Conservation (phyloP, 2,797 vertebrate species). For the Pipistrellus kuhlii region DNA sequence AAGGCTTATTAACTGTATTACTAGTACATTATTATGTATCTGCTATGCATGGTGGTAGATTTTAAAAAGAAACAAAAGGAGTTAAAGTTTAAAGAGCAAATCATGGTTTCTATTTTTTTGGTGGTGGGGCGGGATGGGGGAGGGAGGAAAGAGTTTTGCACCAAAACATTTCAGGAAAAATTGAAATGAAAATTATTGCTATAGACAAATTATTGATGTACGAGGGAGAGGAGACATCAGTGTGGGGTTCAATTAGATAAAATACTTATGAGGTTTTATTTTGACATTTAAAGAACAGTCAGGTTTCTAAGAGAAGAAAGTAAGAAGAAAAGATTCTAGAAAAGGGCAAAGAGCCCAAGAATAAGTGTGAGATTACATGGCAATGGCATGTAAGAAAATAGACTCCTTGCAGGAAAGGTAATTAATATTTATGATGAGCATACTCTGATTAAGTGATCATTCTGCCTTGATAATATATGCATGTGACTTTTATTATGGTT, state of each 20-base stretch:
- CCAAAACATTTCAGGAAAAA: not conserved
- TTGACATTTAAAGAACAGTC: not conserved
- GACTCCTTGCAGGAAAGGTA: not conserved
- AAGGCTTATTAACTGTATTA: not conserved
- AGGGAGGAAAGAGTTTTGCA: not conserved
- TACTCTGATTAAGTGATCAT: not conserved
- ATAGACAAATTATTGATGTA: not conserved
- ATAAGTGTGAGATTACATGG: not conserved
- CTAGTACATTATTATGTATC: not conserved
- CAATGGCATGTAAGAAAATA: not conserved
- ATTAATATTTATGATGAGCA: not conserved
- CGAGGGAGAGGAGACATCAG: not conserved
- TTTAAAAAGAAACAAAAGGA: slow-evolving; percentile 4
- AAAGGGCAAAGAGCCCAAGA: not conserved
- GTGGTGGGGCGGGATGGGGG: not conserved
- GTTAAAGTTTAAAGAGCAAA: slow-evolving; percentile 46
- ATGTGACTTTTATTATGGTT: not conserved
- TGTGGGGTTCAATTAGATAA: not conserved
- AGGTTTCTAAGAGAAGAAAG: not conserved
- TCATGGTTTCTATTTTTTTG: not conserved
- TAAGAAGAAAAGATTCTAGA: not conserved
- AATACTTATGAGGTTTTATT: not conserved
- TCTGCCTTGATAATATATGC: not conserved
- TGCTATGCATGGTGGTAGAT: not conserved
- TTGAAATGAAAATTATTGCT: not conserved